Conservation (phyloP, 2,797 vertebrate species). For the Sebastolobus altivelis region DNA sequence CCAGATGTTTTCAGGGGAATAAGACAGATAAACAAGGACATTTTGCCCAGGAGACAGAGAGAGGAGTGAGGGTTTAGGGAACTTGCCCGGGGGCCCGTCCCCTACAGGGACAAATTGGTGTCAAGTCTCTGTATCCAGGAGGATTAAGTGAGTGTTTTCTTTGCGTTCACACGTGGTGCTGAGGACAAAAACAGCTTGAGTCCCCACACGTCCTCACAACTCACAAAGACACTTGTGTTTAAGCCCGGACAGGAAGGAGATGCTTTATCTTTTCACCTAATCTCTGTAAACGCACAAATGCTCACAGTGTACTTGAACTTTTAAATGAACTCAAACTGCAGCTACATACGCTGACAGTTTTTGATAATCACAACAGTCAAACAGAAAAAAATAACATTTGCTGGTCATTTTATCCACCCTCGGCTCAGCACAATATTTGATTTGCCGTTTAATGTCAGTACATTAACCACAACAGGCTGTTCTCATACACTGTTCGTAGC, state of each 20-base stretch:
- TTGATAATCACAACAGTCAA: not conserved
- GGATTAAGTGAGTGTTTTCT: slow-evolving; percentile 93
- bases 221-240: slow-evolving; percentile 85
- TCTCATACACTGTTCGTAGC: too few relatives aligned
- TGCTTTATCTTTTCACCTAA: slow-evolving; percentile 87
- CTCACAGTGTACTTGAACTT: slow-evolving; percentile 25
- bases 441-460: not conserved
- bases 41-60: slow-evolving; percentile 23
- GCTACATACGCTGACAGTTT: not conserved
- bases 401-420: not conserved
- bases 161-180: slow-evolving; percentile 87
- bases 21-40: not conserved
- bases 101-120: slow-evolving; percentile 90
- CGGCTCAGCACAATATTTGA: slow-evolving; percentile 10
- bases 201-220: slow-evolving; percentile 85
- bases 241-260: slow-evolving; percentile 68
- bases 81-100: slow-evolving; percentile 80
- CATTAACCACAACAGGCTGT: not conserved
- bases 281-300: slow-evolving; percentile 81
- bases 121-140: slow-evolving; percentile 91
- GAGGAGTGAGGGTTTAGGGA: slow-evolving; percentile 28
- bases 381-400: not conserved
- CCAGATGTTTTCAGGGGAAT: slow-evolving; percentile 28
- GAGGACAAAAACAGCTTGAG: slow-evolving; percentile 90
- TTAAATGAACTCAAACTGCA: slow-evolving; percentile 6